Evolutionary conservation across 2,888 invertebrate genomes (phyloP).

Genomic region (Tenodera sinensis): DNA sequence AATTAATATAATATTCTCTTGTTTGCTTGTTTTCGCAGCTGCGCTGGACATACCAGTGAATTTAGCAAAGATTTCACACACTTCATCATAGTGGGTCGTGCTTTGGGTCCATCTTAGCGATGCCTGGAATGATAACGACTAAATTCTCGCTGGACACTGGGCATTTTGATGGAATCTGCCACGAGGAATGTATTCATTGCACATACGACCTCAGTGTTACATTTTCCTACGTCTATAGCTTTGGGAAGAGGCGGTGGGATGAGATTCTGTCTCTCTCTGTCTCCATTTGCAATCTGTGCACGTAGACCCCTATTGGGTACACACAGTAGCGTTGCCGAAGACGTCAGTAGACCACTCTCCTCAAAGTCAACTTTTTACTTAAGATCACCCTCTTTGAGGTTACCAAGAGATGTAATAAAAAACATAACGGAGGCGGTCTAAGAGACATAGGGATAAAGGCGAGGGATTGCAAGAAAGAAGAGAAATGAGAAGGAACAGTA

Average conservation of each 20-base stretch:
- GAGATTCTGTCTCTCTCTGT: background rate
- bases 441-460: background rate
- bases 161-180: background rate
- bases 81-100: too few relatives aligned
- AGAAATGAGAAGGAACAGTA: background rate
- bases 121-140: background rate
- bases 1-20: too few relatives aligned
- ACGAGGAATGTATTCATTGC: background rate
- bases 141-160: background rate
- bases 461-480: background rate
- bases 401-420: slow-evolving; percentile 17
- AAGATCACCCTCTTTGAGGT: slow-evolving; percentile 23
- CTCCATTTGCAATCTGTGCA: background rate
- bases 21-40: too few relatives aligned
- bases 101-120: too few relatives aligned
- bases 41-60: too few relatives aligned
- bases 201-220: background rate
- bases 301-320: background rate
- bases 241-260: background rate
- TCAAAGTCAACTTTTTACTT: slow-evolving; percentile 29
- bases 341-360: slow-evolving; percentile 3
- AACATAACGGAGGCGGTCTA: background rate
- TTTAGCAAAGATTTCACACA: too few relatives aligned
- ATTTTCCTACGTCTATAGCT: background rate
- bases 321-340: background rate